phyloP scores from a whole-genome alignment of 1,140 invertebrate genomes.

The Megalonaias nervosa region DNA sequence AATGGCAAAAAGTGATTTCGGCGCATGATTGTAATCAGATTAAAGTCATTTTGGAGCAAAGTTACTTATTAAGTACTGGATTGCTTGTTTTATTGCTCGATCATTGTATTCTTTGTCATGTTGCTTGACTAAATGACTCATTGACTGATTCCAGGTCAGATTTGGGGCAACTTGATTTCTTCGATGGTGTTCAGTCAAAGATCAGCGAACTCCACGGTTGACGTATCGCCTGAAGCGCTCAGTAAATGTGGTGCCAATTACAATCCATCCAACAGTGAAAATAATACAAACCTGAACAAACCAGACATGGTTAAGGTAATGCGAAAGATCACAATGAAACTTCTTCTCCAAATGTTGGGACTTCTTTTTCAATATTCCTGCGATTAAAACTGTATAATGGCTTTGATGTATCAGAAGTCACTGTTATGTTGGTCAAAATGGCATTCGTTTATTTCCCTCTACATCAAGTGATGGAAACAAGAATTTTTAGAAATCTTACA shows the following conservation, averaged over 20 bases:
- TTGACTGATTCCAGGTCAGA: conserved; percentile 33
- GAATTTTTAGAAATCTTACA: no score
- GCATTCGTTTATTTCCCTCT: not conserved
- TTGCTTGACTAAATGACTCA: not conserved
- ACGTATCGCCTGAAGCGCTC: conserved; percentile 25
- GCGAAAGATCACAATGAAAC: no score
- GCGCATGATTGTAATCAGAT: not conserved
- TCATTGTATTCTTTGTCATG: not conserved
- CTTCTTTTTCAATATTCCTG: not conserved
- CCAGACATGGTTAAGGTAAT: conserved; percentile 46
- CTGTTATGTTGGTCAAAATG: not conserved
- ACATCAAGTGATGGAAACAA: no score
- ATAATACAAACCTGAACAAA: conserved; percentile 45
- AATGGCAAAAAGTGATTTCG: not conserved
- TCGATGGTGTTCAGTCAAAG: conserved; percentile 82
- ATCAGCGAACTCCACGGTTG: conserved; percentile 25
- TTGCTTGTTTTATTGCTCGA: not conserved
- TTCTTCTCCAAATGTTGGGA: not conserved
- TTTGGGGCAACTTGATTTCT: conserved; percentile 95
- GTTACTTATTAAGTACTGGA: not conserved
- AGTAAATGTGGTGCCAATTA: conserved; percentile 85
- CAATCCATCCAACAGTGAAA: conserved; percentile 71
- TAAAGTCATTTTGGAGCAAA: not conserved
- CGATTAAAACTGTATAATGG: not conserved
- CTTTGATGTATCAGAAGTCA: not conserved